These are phyloP conservation scores for Chaetorhynchus papuensis DNA, from an alignment of 2,113 vertebrate species.

Conservation along the genomic window DNA sequence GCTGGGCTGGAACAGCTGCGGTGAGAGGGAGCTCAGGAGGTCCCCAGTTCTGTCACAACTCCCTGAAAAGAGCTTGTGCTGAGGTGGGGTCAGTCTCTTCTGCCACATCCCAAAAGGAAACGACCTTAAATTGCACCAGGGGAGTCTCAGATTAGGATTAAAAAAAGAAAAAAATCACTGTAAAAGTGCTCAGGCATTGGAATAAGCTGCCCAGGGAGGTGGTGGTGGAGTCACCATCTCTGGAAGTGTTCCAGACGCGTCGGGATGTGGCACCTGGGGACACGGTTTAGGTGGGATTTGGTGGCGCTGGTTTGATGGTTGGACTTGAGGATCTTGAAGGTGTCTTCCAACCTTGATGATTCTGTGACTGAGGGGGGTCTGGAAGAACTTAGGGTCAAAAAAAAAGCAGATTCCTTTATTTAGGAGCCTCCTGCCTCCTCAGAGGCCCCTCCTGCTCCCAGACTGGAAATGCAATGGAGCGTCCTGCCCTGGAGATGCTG, in stretches of 20 bases:
- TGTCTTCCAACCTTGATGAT: neutral
- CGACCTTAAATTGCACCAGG: rapidly evolving
- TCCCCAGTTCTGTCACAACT: neutral
- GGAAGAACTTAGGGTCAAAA: neutral
- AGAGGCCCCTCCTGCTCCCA: neutral
- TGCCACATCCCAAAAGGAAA: rapidly evolving
- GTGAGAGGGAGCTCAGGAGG: neutral
- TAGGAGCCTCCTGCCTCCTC: neutral
- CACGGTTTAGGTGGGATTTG: neutral
- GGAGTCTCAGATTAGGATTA: neutral
- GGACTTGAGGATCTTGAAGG: neutral
- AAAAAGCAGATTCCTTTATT: neutral
- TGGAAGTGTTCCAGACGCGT: neutral
- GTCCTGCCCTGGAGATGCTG: neutral
- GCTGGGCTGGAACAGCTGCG: neutral
- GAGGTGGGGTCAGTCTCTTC: rapidly evolving
- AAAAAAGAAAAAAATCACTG: no score
- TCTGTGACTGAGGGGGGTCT: neutral
- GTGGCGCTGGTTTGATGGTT: neutral
- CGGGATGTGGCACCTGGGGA: neutral
- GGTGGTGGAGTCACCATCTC: neutral
- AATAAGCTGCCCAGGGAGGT: neutral
- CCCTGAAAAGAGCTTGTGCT: neutral
- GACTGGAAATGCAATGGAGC: neutral
- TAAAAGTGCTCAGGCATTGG: neutral